A percentile compares a stretch with the other conserved stretches of the same genome.
phyloP scores from a whole-genome alignment of 2,888 invertebrate genomes.

The Leuctra nigra region DNA sequence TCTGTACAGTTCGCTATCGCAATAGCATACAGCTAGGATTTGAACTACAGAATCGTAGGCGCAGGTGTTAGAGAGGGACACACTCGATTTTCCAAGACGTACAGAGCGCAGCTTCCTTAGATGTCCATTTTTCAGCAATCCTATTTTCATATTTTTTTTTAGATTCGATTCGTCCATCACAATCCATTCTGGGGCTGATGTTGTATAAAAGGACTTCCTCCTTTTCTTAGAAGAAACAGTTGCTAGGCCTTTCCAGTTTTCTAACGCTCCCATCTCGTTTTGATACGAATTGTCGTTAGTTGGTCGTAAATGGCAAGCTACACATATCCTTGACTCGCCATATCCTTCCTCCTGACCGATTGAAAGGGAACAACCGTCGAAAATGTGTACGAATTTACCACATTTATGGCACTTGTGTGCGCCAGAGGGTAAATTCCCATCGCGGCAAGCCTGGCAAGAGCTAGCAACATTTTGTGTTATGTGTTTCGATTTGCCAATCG shows the following conservation, averaged over 20 bases:
- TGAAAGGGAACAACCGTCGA: slow-evolving; percentile 1
- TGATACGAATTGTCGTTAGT: no score
- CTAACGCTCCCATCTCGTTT: background rate
- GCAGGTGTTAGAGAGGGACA: slow-evolving; percentile 2
- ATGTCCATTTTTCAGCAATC: slow-evolving; percentile 2
- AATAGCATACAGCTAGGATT: slow-evolving; percentile 9
- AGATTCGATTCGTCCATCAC: slow-evolving; percentile 1
- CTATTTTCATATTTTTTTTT: background rate
- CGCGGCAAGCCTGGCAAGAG: background rate
- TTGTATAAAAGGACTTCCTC: slow-evolving; percentile 2
- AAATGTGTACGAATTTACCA: background rate
- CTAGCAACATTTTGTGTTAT: no score
- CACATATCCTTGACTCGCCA: background rate
- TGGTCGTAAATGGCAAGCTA: background rate
- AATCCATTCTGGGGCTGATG: slow-evolving; percentile 1
- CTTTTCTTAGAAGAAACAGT: background rate
- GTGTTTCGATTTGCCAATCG: no score
- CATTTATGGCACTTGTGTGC: background rate
- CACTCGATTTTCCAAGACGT: background rate
- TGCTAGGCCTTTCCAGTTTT: slow-evolving; percentile 3
- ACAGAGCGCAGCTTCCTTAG: background rate
- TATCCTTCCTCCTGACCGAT: background rate
- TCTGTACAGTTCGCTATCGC: background rate
- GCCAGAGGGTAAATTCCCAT: background rate
- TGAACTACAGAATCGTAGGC: slow-evolving; percentile 1